phyloP scores from a whole-genome alignment of 1,140 invertebrate species.

The Capitella teleta region DNA sequence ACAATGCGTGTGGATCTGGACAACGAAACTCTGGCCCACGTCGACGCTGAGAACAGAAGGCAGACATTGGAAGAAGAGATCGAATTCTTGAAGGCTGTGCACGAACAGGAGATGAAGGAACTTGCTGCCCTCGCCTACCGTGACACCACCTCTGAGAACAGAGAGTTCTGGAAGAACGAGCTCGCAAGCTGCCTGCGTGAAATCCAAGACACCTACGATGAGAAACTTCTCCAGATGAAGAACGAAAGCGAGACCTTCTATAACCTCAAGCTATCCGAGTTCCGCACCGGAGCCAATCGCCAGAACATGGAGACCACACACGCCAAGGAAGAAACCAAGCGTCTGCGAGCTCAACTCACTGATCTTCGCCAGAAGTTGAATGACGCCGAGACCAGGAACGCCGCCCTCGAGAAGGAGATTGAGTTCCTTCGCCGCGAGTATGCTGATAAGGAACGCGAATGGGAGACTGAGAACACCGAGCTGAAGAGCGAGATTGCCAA shows the following conservation, averaged over 20 bases:
- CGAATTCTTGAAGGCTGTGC: slow-evolving; percentile 39
- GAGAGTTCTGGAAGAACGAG: slow-evolving; percentile 15
- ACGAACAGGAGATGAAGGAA: slow-evolving; percentile 47
- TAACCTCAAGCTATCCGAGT: slow-evolving; percentile 41
- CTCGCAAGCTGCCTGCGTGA: slow-evolving; percentile 11
- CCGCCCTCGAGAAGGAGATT: slow-evolving; percentile 7
- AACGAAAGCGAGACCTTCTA: slow-evolving; percentile 20
- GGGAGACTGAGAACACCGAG: slow-evolving; percentile 1
- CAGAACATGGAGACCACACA: slow-evolving; percentile 46
- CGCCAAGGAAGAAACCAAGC: slow-evolving; percentile 44
- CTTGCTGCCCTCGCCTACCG: slow-evolving; percentile 44
- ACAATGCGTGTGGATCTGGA: slow-evolving; percentile 39
- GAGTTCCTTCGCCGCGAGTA: slow-evolving; percentile 10
- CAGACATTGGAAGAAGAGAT: slow-evolving; percentile 45
- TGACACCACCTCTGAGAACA: slow-evolving; percentile 13
- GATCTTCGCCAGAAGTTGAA: slow-evolving; percentile 41
- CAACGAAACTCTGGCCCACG: slow-evolving; percentile 36
- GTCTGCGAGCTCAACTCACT: slow-evolving; percentile 38
- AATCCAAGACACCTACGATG: slow-evolving; percentile 14
- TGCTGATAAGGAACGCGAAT: slow-evolving; percentile 10
- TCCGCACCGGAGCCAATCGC: slow-evolving; percentile 44
- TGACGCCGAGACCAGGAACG: slow-evolving; percentile 41
- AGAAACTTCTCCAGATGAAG: slow-evolving; percentile 20
- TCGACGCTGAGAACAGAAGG: slow-evolving; percentile 42
- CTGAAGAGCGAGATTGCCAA: slow-evolving; percentile 8